A percentile compares a stretch with the other conserved stretches of the same genome.
These are phyloP conservation scores for Lapara coniferarum DNA, from an alignment of 2,888 invertebrate genomes.

Conservation along the genomic window DNA sequence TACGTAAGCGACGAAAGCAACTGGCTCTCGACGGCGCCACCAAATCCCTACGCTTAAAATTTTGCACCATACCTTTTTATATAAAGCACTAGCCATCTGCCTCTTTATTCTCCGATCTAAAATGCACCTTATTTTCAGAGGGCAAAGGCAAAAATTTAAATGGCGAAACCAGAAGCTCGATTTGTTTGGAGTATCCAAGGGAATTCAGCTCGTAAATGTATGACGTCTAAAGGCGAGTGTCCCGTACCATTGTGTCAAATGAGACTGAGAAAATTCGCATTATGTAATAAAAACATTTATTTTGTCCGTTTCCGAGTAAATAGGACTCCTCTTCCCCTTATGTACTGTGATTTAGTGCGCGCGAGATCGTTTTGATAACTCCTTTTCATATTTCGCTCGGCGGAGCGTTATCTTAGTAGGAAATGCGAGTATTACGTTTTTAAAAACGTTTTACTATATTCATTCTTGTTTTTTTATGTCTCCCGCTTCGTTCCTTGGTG, in stretches of 20 bases:
- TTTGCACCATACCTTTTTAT: conserved; percentile 78
- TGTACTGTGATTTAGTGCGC: conserved; percentile 81
- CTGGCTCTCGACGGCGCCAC: conserved; percentile 51
- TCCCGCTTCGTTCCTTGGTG: conserved; percentile 52
- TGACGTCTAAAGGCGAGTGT: conserved; percentile 45
- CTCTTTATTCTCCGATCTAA: conserved; percentile 43
- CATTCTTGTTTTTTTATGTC: conserved; percentile 45
- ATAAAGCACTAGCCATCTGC: conserved; percentile 67
- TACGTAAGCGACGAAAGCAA: conserved; percentile 44
- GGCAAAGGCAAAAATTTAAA: conserved; percentile 47
- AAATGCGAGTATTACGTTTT: conserved; percentile 72
- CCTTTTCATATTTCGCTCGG: conserved; percentile 79
- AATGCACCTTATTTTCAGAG: conserved; percentile 42
- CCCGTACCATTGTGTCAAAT: conserved; percentile 43
- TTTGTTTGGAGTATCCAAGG: conserved; percentile 37
- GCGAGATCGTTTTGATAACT: conserved; percentile 82
- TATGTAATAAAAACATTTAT: conserved; percentile 83
- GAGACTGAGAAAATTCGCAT: conserved; percentile 79
- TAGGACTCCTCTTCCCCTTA: conserved; percentile 80
- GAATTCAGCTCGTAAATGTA: conserved; percentile 51
- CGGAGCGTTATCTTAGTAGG: conserved; percentile 78
- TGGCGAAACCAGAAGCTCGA: conserved; percentile 36
- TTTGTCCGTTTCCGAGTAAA: conserved; percentile 82
- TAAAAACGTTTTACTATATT: conserved; percentile 47
- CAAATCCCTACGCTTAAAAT: conserved; percentile 82